These are phyloP conservation scores for Eupeodes luniger DNA, from an alignment of 2,888 invertebrate species.

Conservation along the genomic window DNA sequence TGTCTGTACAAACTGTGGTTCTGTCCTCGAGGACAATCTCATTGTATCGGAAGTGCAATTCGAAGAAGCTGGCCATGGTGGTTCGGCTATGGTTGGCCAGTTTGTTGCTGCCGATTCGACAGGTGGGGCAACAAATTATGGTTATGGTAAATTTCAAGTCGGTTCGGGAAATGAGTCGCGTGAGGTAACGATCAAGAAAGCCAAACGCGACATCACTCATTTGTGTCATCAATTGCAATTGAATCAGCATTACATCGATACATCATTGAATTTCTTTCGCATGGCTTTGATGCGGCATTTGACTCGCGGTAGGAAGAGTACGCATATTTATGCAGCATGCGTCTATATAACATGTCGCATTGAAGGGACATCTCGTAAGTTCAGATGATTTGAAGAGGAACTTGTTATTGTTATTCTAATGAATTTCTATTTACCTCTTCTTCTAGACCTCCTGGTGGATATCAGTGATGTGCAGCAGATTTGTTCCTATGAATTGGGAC, in stretches of 20 bases:
- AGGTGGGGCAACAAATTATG: constrained; percentile 90
- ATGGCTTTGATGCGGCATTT: constrained; percentile 93
- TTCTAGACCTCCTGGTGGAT: constrained; percentile 95
- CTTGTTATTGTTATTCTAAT: neutral
- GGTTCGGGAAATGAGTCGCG: constrained; percentile 95
- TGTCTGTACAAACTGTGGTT: constrained; percentile 98
- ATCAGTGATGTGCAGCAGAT: constrained; percentile 99
- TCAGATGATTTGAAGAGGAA: neutral
- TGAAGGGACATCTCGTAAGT: constrained; percentile 96
- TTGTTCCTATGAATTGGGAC: constrained; percentile 97
- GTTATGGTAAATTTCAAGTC: constrained; percentile 92
- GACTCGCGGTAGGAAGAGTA: constrained; percentile 95
- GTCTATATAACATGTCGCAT: constrained; percentile 98
- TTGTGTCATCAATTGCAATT: constrained; percentile 94
- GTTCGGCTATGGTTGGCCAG: constrained; percentile 94
- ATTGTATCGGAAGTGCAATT: constrained; percentile 99
- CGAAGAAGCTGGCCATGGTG: constrained; percentile 95
- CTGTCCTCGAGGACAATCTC: constrained; percentile 97
- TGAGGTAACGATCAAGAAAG: constrained; percentile 95
- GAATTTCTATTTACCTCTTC: neutral
- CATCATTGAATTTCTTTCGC: constrained; percentile 96
- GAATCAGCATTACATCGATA: constrained; percentile 96
- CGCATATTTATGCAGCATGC: constrained; percentile 97
- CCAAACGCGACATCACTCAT: constrained; percentile 92
- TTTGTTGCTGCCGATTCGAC: constrained; percentile 96